Base-by-base conservation (phyloP, 2,797 vertebrate species). In the Liasis olivaceus region DNA sequence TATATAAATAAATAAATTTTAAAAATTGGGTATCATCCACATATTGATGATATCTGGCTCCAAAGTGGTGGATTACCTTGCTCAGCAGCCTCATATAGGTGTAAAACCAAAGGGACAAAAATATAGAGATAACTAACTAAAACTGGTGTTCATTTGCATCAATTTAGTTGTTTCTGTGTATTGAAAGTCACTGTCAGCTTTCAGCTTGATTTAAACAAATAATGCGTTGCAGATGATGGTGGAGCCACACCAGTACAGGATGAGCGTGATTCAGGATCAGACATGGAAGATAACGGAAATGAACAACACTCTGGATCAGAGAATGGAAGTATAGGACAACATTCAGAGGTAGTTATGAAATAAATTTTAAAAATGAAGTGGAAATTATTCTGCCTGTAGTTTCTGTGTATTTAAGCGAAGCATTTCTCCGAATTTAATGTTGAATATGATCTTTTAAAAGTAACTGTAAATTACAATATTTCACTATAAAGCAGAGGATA, bases 161-260 rank as follows among this genome's bases (percentile, higher is more conserved):
- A 9, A 47, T 42, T 0, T 9, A 24, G 0, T 81, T 87, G 59
- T 62, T 12, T 89, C 26, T 64, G 42, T n/a, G 60, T 4, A 0
- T 4, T 42, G 88, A 31, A 88, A 84, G 13, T 26, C 36, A 36
- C 62, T 31, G 26, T n/a, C 90, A 93, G 92, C 77, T 91, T 94
- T 95, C 94, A 62, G 54, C 93, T 92, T 91, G 22, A 93, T 96
- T 92, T 8, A 95, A 93, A 87, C 93, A 92, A 93, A 47, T 91
- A 93, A 89, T 95, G 3, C 51, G 93, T 91, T 94, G 88, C 95
- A 99, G 99, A 99, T 96, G 99, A 99, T 81, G 99, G 99, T 77
- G 99, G 99, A 69, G 98, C 98, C 85, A 99, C 99, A 91, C 99
- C 99, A 3, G 99, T 99, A 62, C 99, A 98, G 96, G 99, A 99